Evolutionary conservation across 2,797 vertebrate genomes (phyloP).

Genomic region (Valencia hispanica): DNA sequence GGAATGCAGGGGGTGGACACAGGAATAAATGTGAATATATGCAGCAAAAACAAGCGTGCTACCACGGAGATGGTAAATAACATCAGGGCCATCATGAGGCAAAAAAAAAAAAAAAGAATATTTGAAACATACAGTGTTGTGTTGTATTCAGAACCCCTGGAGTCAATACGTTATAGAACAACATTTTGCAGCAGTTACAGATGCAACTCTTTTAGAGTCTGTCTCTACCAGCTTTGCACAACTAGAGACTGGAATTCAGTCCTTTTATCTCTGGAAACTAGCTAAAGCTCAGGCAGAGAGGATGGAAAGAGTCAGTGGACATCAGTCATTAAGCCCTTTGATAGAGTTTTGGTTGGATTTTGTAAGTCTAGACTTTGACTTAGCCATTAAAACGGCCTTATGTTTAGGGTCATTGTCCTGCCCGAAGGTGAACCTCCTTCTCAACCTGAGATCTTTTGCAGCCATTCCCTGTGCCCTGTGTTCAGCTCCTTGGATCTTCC

Average conservation of each 20-base stretch:
- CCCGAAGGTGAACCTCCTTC: too few species aligned
- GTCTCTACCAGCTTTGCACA: not conserved
- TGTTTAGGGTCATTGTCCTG: too few species aligned
- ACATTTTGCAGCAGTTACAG: not conserved
- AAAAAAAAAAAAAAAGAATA: not conserved
- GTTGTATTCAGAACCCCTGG: not conserved
- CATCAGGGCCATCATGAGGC: not conserved
- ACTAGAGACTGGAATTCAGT: not conserved
- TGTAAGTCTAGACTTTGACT: not conserved
- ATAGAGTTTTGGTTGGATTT: not conserved
- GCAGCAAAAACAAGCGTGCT: not conserved
- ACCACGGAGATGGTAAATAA: not conserved
- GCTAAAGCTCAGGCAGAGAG: not conserved
- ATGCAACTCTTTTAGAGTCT: not conserved
- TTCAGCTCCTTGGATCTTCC: too few species aligned
- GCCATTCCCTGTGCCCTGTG: too few species aligned
- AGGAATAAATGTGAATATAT: too few species aligned
- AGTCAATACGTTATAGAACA: too few species aligned
- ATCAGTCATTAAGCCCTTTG: not conserved
- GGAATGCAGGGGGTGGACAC: not conserved
- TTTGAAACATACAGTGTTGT: not conserved
- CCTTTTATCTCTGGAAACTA: too few species aligned
- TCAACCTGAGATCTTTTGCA: too few species aligned
- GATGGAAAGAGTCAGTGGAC: not conserved
- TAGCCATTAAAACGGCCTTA: not conserved